Conservation (phyloP, 2,113 vertebrate species). For the Aleadryas rufinucha region DNA sequence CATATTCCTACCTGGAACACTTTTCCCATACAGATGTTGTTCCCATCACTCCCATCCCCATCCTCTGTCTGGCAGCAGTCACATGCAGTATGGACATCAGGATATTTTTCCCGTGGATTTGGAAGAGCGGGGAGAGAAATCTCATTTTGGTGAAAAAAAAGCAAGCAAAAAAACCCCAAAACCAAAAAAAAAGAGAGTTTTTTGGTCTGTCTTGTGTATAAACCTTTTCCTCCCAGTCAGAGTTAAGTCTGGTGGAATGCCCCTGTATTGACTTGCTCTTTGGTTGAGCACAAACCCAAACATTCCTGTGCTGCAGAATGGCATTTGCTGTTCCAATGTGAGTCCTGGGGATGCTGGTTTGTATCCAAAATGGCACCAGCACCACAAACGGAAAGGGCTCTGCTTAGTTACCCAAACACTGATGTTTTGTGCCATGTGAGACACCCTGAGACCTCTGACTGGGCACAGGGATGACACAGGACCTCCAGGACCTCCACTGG, state of each 20-base stretch:
- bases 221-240: neutral
- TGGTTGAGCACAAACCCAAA: neutral
- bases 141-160: neutral
- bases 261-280: neutral
- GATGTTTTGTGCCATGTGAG: neutral
- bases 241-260: neutral
- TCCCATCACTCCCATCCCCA: neutral
- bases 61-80: neutral
- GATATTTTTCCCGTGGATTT: neutral
- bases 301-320: neutral
- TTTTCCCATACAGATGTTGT: neutral
- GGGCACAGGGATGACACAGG: neutral
- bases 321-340: neutral
- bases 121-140: neutral
- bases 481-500: neutral
- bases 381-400: neutral
- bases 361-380: neutral
- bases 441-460: neutral
- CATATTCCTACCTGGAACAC: neutral
- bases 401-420: neutral
- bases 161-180: neutral
- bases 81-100: neutral
- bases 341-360: neutral
- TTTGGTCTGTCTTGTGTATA: neutral
- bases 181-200: accelerated